Evolutionary conservation across 2,113 vertebrate genomes (phyloP), one percentile per base, ranked within the genome.

Genomic region (Bambusicola thoracicus): DNA sequence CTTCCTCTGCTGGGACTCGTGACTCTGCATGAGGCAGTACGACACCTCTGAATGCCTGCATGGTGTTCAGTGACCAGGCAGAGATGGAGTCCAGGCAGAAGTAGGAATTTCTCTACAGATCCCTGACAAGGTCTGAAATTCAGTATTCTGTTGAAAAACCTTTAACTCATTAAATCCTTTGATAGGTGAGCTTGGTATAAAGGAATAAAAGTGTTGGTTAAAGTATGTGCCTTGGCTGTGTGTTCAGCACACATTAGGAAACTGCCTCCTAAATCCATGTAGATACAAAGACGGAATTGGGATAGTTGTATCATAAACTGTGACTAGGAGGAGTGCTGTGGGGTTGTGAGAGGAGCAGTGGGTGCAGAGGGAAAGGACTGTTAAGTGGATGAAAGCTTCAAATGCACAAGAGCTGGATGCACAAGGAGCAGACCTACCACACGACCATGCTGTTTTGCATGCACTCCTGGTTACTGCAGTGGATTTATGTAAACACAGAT

Each of bases 301-400:
- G 48, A 21, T 65, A 43, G 6, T 59, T 59, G 2, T 41, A 40
- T 5, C 58, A 29, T 10, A 12, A 43, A 22, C 24, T 27, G 8
- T 14, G 13, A 18, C 25, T 67, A 6, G 62, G 32, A 63, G 16
- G 8, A 15, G 32, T 0, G 0, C 11, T 44, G n/a, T 0, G 0
- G 2, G 1, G 17, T 30, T 61, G 19, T 53, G 63, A 70, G 46
- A 81, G 49, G n/a, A 86, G 63, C 63, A 16, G 21, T 6, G 25
- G 32, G 40, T n/a, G 5, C 12, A 69, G 48, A 22, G 29, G 15
- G 30, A 46, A 5, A 5, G 19, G 24, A n/a, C 46, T 49, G 7
- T 59, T 41, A 38, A 75, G 65, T 55, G 32, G 32, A 38, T 56
- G 29, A 51, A 88, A 61, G 8, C 51, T 53, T 84, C 66, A 38